Evolutionary conservation across 1,140 invertebrate genomes (phyloP).

Genomic region (Sitophilus oryzae): DNA sequence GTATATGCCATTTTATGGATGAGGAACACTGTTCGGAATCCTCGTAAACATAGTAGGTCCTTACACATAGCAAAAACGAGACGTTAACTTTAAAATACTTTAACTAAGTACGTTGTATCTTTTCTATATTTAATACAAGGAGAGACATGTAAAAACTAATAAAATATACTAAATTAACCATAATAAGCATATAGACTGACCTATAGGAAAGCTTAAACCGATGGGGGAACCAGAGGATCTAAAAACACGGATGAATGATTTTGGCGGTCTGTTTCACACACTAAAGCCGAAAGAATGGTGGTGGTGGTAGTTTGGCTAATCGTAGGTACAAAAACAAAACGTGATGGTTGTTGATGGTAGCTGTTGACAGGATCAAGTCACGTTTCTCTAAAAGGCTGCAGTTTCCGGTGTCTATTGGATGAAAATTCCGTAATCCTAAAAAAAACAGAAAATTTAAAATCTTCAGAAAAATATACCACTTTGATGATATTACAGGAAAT

Average conservation of each 20-base stretch:
- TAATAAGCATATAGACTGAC: not conserved
- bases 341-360: slow-evolving; percentile 17
- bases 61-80: too few species aligned
- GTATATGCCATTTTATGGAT: too few species aligned
- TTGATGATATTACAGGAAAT: too few species aligned
- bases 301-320: slow-evolving; percentile 19
- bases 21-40: too few species aligned
- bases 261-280: not conserved
- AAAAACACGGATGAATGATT: not conserved
- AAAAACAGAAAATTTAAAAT: slow-evolving; percentile 18
- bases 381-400: slow-evolving; percentile 90
- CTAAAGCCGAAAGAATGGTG: slow-evolving; percentile 13
- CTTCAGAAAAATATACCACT: not conserved
- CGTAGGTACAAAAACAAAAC: slow-evolving; percentile 39
- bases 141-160: too few species aligned
- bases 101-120: too few species aligned
- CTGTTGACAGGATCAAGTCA: slow-evolving; percentile 59
- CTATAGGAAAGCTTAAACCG: not conserved
- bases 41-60: too few species aligned
- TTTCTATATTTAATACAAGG: too few species aligned
- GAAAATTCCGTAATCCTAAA: slow-evolving; percentile 89
- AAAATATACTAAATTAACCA: too few species aligned
- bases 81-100: too few species aligned
- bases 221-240: not conserved
- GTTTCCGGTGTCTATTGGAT: slow-evolving; percentile 91